Evolutionary conservation across 2,888 invertebrate species (phyloP), one percentile per base, ranked within the genome.

Genomic region (Phrixothrix hirtus): DNA sequence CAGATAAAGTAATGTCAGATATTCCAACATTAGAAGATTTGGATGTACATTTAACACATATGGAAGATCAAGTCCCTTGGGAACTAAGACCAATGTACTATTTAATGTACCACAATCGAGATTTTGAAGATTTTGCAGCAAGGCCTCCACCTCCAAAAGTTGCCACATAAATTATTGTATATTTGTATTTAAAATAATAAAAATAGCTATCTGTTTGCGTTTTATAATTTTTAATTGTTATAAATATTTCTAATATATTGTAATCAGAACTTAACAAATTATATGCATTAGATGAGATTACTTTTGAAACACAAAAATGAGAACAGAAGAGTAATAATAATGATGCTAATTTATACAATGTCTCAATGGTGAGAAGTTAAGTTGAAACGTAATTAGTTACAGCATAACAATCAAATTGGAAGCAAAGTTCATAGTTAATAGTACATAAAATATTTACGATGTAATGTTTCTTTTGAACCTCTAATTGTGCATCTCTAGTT

Each of bases 21-120:
- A 68, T 89, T 14, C 92, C 90, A 1, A 91, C 89, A 0, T 75
- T 96, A 43, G 91, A 92, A 74, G 96, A 96, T 78, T 83, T 97
- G 56, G 95, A 94, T 10, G 85, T 97, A 1, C 78, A 76, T 25
- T 79, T 91, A 44, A 89, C 87, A 0, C 69, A 77, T 1, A 82
- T 95, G 80, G 94, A 94, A 74, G 82, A 87, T 57, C 87, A 88
- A 72, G 85, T 85, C n/a, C 85, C 87, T 1, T 95, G 89, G 88
- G 90, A 92, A 70, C 72, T 95, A 60, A 83, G 81, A 66, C 87
- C 86, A 1, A 87, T 75, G 75, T 82, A 85, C 35, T 81, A 83
- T 13, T 83, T 83, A 60, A 78, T 80, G 54, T 88, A 89, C 75
- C 89, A 92, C 71, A 84, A 86, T 60, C 86, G 85, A 44, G 82